Evolutionary conservation across 2,797 vertebrate genomes (phyloP).

Genomic region (Chloroceryle inda): DNA sequence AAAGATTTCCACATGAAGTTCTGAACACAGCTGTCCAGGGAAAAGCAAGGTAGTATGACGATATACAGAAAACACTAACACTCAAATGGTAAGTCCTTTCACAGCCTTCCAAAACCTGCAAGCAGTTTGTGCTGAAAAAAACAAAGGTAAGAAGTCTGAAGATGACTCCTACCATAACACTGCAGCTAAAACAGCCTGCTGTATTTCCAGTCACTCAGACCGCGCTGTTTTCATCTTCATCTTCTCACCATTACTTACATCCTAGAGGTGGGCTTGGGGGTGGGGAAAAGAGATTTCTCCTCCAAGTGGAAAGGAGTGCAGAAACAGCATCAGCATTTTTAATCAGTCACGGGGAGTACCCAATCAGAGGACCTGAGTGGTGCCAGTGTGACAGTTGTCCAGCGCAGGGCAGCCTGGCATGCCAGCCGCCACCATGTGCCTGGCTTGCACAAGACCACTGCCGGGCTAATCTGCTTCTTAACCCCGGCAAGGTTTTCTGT

Average conservation of each 20-base stretch:
- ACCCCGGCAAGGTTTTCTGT: neutral
- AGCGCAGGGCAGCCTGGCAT: conserved; percentile 58
- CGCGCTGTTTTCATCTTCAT: conserved; percentile 58
- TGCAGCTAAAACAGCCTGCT: conserved; percentile 60
- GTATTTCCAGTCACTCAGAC: conserved; percentile 62
- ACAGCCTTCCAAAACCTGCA: conserved; percentile 60
- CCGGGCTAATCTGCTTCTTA: neutral
- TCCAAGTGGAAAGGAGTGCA: conserved; percentile 61
- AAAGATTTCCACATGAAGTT: conserved; percentile 67
- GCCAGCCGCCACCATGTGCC: neutral
- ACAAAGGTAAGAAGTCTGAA: conserved; percentile 67
- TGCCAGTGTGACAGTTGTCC: conserved; percentile 78
- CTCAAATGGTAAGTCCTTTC: conserved; percentile 30
- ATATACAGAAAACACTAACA: conserved; percentile 4
- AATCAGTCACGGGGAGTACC: conserved; percentile 78
- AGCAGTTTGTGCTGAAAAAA: conserved; percentile 73
- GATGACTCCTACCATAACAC: conserved; percentile 70
- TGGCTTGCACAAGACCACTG: neutral
- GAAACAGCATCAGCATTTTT: conserved; percentile 80
- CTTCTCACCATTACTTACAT: conserved; percentile 54
- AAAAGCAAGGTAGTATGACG: conserved; percentile 59
- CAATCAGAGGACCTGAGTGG: conserved; percentile 82
- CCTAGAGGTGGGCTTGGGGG: conserved; percentile 56
- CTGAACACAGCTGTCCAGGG: conserved; percentile 51
- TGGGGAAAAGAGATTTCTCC: conserved; percentile 61